Base-by-base conservation (phyloP, 23 tunicate species). In the Oikopleura vanhoeffeni region DNA sequence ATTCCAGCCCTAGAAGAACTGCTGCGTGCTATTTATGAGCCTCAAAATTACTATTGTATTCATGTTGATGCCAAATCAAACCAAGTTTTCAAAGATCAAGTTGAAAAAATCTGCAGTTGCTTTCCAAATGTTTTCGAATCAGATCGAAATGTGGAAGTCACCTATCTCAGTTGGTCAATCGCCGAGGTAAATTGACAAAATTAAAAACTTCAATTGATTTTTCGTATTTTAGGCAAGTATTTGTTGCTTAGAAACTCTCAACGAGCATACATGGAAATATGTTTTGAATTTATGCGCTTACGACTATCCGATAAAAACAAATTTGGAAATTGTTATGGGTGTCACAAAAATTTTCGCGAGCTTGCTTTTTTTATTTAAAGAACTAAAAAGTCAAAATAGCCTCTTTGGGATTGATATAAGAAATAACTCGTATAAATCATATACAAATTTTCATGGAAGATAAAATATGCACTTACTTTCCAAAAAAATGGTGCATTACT, bases 251-350 rank as follows among this genome's bases (percentile, higher is more conserved):
- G 64, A 49, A 13, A 24, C 13, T 24, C 64, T 49, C 24, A 13
- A 24, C 64, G 24, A 49, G 18, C 13, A 49, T 8, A 49, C 64
- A 36, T 93, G 98, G 98, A 90, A 83, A 42, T 93, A 93, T 83
- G 98, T 90, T 38, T 86, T 93, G 40, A 93, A 93, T 85, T 76
- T 93, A 0, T 93, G 98, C 60, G 98, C 94, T 0, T 91, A 87
- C 40, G 98, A 93, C 41, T 93, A 85, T 41, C 98, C 98, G 0
- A 41, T 90, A 40, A 90, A 93, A 85, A 93, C 98, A 41, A 93
- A 93, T 41, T 86, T 88, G 3, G 98, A 93, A 79, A 90, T 93
- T 28, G 89, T 88, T n/a, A n/a, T n/a, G n/a, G n/a, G n/a, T n/a
- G n/a, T n/a, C n/a, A n/a, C n/a, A n/a, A n/a, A n/a, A n/a, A n/a